Percentiles rank a stretch among this genome's conserved stretches.
phyloP scores from a whole-genome alignment of 23 tunicate species.

The Corella eumyota region DNA sequence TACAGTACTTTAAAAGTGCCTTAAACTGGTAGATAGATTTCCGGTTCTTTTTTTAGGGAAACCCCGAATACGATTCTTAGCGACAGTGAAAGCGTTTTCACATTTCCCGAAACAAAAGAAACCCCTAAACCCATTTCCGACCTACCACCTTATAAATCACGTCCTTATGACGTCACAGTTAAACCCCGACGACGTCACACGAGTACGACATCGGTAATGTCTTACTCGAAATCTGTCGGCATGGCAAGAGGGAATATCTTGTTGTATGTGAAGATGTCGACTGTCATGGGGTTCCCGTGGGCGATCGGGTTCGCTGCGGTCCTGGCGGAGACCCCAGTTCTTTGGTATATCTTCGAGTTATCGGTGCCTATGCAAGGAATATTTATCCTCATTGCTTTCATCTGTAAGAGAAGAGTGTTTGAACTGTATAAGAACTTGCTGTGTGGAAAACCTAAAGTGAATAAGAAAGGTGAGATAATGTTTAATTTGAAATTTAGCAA shows the following conservation, averaged over 20 bases:
- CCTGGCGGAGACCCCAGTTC: slow-evolving; percentile 17
- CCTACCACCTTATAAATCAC: no score
- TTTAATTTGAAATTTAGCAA: no score
- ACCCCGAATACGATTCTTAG: no score
- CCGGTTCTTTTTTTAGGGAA: no score
- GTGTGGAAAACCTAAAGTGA: no score
- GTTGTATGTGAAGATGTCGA: slow-evolving; percentile 67
- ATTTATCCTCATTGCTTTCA: slow-evolving; percentile 57
- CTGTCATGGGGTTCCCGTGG: slow-evolving; percentile 92
- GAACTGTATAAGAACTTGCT: slow-evolving; percentile 15
- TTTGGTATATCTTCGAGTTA: slow-evolving; percentile 78
- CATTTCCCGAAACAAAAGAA: slow-evolving; percentile 1
- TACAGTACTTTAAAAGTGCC: no score
- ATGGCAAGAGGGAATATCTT: slow-evolving; percentile 38
- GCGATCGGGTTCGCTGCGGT: slow-evolving; percentile 70
- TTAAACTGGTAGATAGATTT: no score
- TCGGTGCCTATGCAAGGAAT: slow-evolving; percentile 84
- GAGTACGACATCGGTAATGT: slow-evolving; percentile 5
- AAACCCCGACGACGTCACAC: slow-evolving; percentile 1
- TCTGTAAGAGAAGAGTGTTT: slow-evolving; percentile 53
- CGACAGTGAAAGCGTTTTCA: slow-evolving; percentile 1
- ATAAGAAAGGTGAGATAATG: no score
- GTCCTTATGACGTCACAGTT: no score
- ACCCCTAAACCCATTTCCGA: no score
- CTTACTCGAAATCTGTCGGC: slow-evolving; percentile 12